These are phyloP conservation scores for Myzus persicae DNA, from an alignment of 1,140 invertebrate species.

Conservation along the genomic window DNA sequence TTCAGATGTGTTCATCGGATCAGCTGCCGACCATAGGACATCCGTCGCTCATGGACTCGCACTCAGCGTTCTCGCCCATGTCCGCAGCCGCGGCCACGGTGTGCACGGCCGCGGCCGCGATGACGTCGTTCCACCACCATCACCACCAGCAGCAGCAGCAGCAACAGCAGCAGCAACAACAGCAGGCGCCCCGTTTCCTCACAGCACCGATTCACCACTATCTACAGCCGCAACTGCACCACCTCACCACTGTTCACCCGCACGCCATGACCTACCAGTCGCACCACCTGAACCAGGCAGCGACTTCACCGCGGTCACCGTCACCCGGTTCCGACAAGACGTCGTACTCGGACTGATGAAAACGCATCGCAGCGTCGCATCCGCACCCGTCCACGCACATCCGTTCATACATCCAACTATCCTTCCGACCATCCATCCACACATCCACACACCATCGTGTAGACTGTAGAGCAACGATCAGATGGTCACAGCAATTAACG, in stretches of 20 bases:
- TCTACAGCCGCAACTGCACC: constrained; percentile 43
- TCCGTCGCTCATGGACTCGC: constrained; percentile 51
- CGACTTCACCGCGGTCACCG: constrained; percentile 25
- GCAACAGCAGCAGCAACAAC: constrained; percentile 15
- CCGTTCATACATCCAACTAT: not conserved
- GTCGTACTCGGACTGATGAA: constrained; percentile 45
- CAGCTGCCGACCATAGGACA: constrained; percentile 9
- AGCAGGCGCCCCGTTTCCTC: constrained; percentile 23
- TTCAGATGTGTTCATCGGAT: constrained; percentile 44
- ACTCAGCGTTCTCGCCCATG: constrained; percentile 56
- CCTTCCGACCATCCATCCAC: too few species aligned
- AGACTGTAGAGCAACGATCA: too few species aligned
- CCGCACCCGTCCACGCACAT: not conserved
- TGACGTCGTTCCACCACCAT: constrained; percentile 51
- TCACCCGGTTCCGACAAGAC: constrained; percentile 47
- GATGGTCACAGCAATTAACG: too few species aligned
- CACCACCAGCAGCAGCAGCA: constrained; percentile 35
- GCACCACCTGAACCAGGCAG: constrained; percentile 1
- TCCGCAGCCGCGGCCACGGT: constrained; percentile 52
- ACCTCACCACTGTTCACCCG: constrained; percentile 43
- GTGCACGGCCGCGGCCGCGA: constrained; percentile 48
- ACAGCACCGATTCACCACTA: constrained; percentile 48
- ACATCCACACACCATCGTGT: too few species aligned
- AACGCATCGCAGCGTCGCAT: not conserved
- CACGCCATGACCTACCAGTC: constrained; percentile 45